phyloP scores from a whole-genome alignment of 2,888 invertebrate species.

The Stenoptilia bipunctidactyla region DNA sequence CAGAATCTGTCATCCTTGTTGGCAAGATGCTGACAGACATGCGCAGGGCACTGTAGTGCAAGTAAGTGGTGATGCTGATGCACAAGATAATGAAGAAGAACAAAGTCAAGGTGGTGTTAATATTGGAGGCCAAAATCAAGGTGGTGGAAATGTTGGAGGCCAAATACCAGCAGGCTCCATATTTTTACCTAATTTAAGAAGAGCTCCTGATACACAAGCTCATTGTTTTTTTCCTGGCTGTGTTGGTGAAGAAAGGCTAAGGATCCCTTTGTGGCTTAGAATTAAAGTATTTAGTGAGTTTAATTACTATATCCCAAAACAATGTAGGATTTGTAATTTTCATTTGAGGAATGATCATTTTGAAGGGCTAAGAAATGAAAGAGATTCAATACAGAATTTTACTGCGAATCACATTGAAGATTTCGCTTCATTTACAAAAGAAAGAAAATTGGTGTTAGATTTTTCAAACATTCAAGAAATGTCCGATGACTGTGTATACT shows the following conservation, averaged over 20 bases:
- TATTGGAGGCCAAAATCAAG: too few relatives aligned
- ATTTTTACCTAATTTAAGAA: too few relatives aligned
- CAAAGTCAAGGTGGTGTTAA: background rate
- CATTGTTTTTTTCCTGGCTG: too few relatives aligned
- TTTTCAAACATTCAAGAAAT: background rate
- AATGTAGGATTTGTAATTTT: background rate
- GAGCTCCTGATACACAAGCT: too few relatives aligned
- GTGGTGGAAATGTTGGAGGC: background rate
- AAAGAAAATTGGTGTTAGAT: background rate
- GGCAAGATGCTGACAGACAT: background rate
- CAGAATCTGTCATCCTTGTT: background rate
- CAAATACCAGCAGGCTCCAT: too few relatives aligned
- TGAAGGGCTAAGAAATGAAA: background rate
- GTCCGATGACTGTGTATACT: background rate
- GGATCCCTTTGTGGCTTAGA: background rate
- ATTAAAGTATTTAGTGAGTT: background rate
- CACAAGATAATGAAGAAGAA: background rate
- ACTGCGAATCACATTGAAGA: background rate
- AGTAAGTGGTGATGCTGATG: too few relatives aligned
- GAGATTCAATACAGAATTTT: background rate
- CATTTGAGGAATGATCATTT: background rate
- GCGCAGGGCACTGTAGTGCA: background rate
- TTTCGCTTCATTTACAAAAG: background rate
- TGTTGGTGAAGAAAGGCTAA: too few relatives aligned
- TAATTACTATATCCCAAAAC: background rate